Conservation (phyloP, 2,113 vertebrate species). For the Eulacestoma nigropectus region DNA sequence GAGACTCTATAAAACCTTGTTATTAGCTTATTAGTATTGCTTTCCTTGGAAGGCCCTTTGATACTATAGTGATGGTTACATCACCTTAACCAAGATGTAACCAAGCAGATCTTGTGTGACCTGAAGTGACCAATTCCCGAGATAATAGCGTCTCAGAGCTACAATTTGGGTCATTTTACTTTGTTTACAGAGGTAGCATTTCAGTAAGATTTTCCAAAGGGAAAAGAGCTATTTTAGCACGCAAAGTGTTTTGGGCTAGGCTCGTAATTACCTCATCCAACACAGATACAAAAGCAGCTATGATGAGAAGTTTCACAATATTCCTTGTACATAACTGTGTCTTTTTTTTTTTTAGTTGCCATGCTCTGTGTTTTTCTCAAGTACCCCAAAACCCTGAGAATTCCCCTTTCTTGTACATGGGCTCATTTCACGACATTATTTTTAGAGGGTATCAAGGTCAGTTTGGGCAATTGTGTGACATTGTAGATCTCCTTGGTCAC, state of each 20-base stretch:
- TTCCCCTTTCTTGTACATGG: background rate
- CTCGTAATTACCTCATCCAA: constrained; percentile 42
- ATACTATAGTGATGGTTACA: background rate
- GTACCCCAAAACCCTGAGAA: background rate
- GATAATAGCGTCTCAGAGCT: constrained; percentile 36
- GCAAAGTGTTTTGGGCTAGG: constrained; percentile 29
- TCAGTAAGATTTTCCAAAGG: constrained; percentile 59
- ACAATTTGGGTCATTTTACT: constrained; percentile 29
- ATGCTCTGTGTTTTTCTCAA: background rate
- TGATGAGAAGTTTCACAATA: constrained; percentile 39
- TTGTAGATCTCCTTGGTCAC: background rate
- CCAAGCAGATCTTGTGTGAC: background rate
- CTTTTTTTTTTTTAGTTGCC: background rate
- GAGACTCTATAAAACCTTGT: background rate
- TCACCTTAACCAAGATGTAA: background rate
- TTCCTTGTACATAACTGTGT: background rate
- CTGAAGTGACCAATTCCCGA: constrained; percentile 37
- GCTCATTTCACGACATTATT: background rate
- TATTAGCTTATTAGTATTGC: background rate
- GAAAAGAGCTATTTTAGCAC: constrained; percentile 46
- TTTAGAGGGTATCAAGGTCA: background rate
- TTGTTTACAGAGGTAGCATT: constrained; percentile 56
- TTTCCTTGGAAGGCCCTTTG: constrained; percentile 18
- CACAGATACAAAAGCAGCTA: constrained; percentile 53
- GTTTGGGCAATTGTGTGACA: background rate